A percentile compares a stretch with the other conserved stretches of the same genome.
These are phyloP conservation scores for Sisor rabdophorus DNA, from an alignment of 2,113 vertebrate genomes.

Conservation along the genomic window DNA sequence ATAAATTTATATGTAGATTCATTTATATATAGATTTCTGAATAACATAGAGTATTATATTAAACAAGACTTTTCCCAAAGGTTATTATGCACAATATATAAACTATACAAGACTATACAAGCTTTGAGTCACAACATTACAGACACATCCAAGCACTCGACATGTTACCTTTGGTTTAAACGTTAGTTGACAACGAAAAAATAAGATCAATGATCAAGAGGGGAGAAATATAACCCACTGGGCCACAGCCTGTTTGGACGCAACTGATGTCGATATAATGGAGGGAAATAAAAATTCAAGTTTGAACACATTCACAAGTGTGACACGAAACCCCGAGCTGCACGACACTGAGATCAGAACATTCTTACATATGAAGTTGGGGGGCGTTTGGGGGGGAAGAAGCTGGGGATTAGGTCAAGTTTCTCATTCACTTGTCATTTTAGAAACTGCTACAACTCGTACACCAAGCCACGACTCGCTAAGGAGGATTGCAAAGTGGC, in stretches of 20 bases:
- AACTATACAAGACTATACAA: conserved; percentile 76
- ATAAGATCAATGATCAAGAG: conserved; percentile 57
- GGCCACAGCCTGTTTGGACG: conserved; percentile 39
- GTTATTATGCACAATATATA: conserved; percentile 71
- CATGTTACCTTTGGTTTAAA: conserved; percentile 73
- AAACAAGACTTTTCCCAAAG: conserved; percentile 62
- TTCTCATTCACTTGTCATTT: conserved; percentile 69
- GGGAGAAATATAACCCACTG: conserved; percentile 20
- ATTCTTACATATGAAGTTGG: conserved; percentile 15
- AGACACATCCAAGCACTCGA: conserved; percentile 73
- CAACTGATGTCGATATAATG: conserved; percentile 43
- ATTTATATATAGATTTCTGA: conserved; percentile 51
- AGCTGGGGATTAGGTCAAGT: conserved; percentile 62
- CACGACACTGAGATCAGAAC: conserved; percentile 28
- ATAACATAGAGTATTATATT: conserved; percentile 65
- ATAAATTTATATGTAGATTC: conserved; percentile 37
- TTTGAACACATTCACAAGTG: conserved; percentile 52
- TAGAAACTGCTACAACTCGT: conserved; percentile 74
- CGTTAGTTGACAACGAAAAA: conserved; percentile 68
- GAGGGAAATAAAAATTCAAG: conserved; percentile 50
- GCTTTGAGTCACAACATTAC: conserved; percentile 64
- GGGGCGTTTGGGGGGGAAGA: conserved; percentile 33
- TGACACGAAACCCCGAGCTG: conserved; percentile 24
- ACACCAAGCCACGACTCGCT: conserved; percentile 43
- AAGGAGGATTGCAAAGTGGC: conserved; percentile 60